phyloP scores from a whole-genome alignment of 1,140 invertebrate species.

The Pectinophora gossypiella region DNA sequence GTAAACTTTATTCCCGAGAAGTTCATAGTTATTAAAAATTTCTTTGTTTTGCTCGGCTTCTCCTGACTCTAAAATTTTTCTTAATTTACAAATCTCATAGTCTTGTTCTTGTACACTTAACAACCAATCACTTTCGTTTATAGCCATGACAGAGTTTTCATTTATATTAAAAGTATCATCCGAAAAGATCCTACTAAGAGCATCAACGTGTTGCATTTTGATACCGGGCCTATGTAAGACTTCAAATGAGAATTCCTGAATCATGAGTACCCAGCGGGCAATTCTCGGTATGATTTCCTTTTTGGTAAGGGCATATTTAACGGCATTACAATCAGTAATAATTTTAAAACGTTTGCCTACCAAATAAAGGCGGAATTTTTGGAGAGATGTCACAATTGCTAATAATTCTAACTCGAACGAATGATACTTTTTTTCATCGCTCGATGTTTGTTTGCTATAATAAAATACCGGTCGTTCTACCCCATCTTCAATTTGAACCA shows the following conservation, averaged over 20 bases:
- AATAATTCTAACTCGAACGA: neutral
- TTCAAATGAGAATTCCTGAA: constrained; percentile 16
- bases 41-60: neutral
- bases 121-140: constrained; percentile 7
- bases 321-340: constrained; percentile 1
- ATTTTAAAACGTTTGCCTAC: neutral
- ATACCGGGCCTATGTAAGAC: constrained; percentile 12
- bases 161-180: constrained; percentile 13
- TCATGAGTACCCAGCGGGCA: constrained; percentile 14
- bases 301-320: neutral
- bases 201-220: constrained; percentile 40
- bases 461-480: neutral
- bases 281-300: constrained; percentile 8
- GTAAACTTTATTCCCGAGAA: neutral
- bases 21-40: constrained; percentile 3
- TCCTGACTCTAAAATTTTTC: constrained; percentile 2
- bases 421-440: constrained; percentile 2
- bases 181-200: no score
- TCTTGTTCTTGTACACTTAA: constrained; percentile 21
- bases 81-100: constrained; percentile 5
- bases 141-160: neutral
- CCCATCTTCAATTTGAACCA: neutral
- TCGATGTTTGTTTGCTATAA: neutral
- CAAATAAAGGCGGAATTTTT: neutral
- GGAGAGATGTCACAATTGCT: neutral